These are phyloP conservation scores for Nephrotoma flavescens DNA, from an alignment of 2,888 invertebrate species.

Conservation along the genomic window DNA sequence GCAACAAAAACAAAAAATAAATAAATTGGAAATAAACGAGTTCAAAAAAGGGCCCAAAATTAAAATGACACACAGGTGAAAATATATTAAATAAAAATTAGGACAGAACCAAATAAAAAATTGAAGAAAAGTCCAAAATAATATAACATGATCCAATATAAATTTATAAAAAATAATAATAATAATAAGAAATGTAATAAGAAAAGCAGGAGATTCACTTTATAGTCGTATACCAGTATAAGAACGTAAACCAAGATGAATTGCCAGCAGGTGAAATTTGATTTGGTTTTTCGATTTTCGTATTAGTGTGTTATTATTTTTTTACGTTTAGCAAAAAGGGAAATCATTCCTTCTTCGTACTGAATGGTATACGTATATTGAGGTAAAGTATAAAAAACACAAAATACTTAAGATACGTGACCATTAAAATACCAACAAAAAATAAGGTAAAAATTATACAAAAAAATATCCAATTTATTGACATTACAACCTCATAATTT, in stretches of 20 bases:
- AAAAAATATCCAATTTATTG: not conserved
- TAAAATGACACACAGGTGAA: not conserved
- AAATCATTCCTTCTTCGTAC: not conserved
- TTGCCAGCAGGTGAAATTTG: not conserved
- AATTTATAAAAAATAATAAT: not conserved
- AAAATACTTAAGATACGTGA: not conserved
- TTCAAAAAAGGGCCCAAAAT: not conserved
- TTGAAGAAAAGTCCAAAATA: not conserved
- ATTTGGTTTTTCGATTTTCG: not conserved
- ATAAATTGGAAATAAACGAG: not conserved
- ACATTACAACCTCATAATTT: not conserved
- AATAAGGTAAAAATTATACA: not conserved
- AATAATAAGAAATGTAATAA: not conserved
- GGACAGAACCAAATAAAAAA: not conserved
- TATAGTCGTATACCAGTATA: not conserved
- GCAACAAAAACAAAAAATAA: not conserved
- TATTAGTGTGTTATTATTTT: not conserved
- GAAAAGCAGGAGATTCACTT: not conserved
- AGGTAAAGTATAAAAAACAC: not conserved
- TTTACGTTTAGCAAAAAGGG: not conserved
- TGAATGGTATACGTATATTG: not conserved
- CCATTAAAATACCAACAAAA: not conserved
- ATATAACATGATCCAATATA: not conserved
- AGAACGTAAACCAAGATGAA: not conserved
- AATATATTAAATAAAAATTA: not conserved